Conservation (phyloP, 2,113 vertebrate species). For the Gorsachius goisagi region DNA sequence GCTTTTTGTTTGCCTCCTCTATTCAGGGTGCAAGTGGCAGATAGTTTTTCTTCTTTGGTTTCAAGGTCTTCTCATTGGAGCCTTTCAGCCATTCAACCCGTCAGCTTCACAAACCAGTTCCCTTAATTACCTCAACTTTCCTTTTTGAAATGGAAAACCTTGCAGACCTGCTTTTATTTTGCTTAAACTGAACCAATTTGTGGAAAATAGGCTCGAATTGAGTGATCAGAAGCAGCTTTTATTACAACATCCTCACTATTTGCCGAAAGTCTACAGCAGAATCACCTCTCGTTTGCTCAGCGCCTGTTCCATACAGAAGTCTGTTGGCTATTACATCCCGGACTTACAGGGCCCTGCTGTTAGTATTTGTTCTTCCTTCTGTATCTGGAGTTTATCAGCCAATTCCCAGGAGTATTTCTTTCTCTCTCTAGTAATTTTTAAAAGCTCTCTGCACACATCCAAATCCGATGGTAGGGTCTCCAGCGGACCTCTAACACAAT, state of each 20-base stretch:
- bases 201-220: not conserved
- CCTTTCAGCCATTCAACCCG: not conserved
- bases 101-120: not conserved
- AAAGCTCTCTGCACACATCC: conserved; percentile 16
- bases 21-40: not conserved
- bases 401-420: not conserved
- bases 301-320: not conserved
- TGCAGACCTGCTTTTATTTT: not conserved
- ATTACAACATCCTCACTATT: not conserved
- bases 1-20: not conserved
- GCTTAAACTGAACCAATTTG: not conserved
- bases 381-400: not conserved
- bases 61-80: not conserved
- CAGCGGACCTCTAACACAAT: not conserved
- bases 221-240: conserved; percentile 25
- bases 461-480: not conserved
- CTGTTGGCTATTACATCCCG: not conserved
- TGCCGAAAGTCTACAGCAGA: not conserved
- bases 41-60: not conserved
- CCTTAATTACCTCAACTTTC: not conserved
- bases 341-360: not conserved
- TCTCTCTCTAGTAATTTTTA: not conserved
- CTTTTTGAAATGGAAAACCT: not conserved
- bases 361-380: conserved; percentile 32
- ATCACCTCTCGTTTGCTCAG: conserved; percentile 26